Evolutionary conservation across 2,113 vertebrate genomes (phyloP).

Genomic region (Engraulis encrasicolus): DNA sequence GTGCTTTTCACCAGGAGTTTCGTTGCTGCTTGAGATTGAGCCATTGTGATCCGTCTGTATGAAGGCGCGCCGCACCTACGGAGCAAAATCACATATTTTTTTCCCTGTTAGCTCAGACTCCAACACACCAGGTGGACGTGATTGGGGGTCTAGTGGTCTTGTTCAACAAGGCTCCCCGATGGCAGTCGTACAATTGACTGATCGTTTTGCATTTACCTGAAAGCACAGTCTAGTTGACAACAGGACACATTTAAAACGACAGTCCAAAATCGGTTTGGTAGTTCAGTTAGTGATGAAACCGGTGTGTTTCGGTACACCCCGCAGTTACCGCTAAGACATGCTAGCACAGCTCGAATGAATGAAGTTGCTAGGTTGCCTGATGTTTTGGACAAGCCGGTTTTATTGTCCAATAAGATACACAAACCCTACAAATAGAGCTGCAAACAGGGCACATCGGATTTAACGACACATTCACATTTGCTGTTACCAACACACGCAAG

Average conservation of each 20-base stretch:
- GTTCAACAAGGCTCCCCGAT: too few relatives aligned
- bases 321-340: too few relatives aligned
- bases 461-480: not conserved
- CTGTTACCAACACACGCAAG: not conserved
- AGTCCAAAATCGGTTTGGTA: too few relatives aligned
- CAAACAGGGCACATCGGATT: not conserved
- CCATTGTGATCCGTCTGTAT: conserved; percentile 72
- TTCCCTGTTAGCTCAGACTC: too few relatives aligned
- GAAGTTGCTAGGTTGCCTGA: not conserved
- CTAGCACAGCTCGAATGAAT: not conserved
- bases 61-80: conserved; percentile 1
- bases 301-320: too few relatives aligned
- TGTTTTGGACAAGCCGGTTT: not conserved
- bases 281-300: too few relatives aligned
- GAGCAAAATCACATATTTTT: not conserved
- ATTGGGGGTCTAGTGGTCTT: too few relatives aligned
- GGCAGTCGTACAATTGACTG: too few relatives aligned
- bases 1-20: conserved; percentile 84
- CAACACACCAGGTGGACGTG: too few relatives aligned
- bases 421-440: not conserved
- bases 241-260: too few relatives aligned
- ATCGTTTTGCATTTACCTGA: too few relatives aligned
- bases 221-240: too few relatives aligned
- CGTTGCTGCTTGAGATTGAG: conserved; percentile 73
- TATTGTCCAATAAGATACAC: not conserved